Conservation (phyloP, 2,113 vertebrate species). For the Corynorhinus townsendii region DNA sequence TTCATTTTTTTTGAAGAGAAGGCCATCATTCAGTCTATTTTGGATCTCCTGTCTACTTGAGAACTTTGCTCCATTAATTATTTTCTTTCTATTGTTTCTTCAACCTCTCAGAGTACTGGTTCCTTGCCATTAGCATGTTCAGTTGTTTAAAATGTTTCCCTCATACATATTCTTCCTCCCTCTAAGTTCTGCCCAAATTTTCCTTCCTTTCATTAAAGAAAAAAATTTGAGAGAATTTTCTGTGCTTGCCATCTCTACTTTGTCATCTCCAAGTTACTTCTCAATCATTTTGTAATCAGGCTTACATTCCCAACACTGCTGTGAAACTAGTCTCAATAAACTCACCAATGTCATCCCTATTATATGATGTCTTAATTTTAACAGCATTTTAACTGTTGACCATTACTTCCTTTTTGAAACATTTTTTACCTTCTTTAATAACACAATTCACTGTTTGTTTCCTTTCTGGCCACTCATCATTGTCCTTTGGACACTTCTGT, state of each 20-base stretch:
- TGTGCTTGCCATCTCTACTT: not conserved
- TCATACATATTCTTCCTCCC: not conserved
- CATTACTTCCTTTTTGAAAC: not conserved
- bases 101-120: not conserved
- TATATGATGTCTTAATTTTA: not conserved
- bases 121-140: not conserved
- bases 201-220: not conserved
- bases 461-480: not conserved
- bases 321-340: not conserved
- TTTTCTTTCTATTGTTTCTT: not conserved
- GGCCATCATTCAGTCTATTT: not conserved
- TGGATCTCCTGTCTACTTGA: not conserved
- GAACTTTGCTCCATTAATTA: not conserved
- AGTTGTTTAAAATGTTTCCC: not conserved
- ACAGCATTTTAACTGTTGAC: not conserved
- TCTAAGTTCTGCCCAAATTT: not conserved
- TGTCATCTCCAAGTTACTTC: not conserved
- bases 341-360: not conserved
- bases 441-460: not conserved
- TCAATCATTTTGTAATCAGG: not conserved
- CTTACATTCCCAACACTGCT: not conserved
- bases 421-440: not conserved
- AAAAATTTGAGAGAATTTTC: not conserved
- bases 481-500: not conserved
- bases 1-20: not conserved